phyloP scores from a whole-genome alignment of 1,140 invertebrate species.

The Vanessa atalanta region DNA sequence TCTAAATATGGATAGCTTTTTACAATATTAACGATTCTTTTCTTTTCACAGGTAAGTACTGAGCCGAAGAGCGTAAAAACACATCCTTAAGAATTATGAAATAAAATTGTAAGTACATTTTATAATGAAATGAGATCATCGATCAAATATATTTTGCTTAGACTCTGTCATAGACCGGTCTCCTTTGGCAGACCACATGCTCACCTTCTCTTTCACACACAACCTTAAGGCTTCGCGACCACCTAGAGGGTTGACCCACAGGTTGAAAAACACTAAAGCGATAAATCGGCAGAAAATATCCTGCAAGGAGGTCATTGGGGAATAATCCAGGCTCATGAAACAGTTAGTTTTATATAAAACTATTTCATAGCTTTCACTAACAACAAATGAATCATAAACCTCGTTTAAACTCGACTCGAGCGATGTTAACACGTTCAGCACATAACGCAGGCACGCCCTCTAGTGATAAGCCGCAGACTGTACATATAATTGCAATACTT shows the following conservation, averaged over 20 bases:
- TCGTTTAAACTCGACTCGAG: neutral
- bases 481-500: too few relatives aligned
- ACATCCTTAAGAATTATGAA: neutral
- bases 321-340: conserved; percentile 1
- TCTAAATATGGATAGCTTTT: neutral
- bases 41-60: conserved; percentile 1
- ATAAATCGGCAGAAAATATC: too few relatives aligned
- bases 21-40: neutral
- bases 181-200: too few relatives aligned
- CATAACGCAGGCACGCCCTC: conserved; percentile 19
- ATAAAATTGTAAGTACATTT: neutral
- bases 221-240: too few relatives aligned
- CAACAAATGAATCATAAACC: conserved; percentile 20
- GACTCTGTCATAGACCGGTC: too few relatives aligned
- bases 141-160: too few relatives aligned
- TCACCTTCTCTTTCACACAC: too few relatives aligned
- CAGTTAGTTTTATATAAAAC: neutral
- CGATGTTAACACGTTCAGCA: conserved; percentile 27
- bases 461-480: neutral
- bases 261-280: too few relatives aligned
- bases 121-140: too few relatives aligned
- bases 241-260: too few relatives aligned
- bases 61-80: neutral
- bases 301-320: too few relatives aligned
- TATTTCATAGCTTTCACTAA: conserved; percentile 2